phyloP scores from a whole-genome alignment of 2,113 vertebrate genomes.

The Proterorhinus semilunaris region DNA sequence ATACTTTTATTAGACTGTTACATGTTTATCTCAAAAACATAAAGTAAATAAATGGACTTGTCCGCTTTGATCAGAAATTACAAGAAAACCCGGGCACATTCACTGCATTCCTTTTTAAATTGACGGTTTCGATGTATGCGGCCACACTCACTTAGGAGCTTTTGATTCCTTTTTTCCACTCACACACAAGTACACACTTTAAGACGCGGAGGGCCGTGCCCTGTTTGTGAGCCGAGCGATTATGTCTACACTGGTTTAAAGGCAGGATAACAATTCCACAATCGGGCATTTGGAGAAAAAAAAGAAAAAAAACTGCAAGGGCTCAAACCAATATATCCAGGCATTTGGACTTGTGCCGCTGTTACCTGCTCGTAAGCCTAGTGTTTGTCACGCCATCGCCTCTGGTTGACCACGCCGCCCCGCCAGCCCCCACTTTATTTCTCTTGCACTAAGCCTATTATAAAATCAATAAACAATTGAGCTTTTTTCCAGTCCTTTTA shows the following conservation, averaged over 20 bases:
- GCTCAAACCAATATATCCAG: slow-evolving; percentile 64
- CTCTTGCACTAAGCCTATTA: slow-evolving; percentile 82
- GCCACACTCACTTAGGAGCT: slow-evolving; percentile 17
- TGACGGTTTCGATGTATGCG: slow-evolving; percentile 31
- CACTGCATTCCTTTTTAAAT: slow-evolving; percentile 8
- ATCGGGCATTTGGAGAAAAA: slow-evolving; percentile 32
- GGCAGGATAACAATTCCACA: slow-evolving; percentile 59
- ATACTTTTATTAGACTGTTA: background rate
- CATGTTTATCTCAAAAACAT: background rate
- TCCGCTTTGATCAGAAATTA: background rate
- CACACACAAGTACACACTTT: slow-evolving; percentile 34
- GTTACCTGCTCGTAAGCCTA: slow-evolving; percentile 72
- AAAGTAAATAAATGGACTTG: background rate
- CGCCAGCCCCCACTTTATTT: slow-evolving; percentile 75
- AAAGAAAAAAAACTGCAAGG: slow-evolving; percentile 36
- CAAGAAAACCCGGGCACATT: slow-evolving; percentile 14
- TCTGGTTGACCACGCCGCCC: slow-evolving; percentile 66
- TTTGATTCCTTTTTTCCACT: slow-evolving; percentile 29
- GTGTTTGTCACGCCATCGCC: slow-evolving; percentile 74
- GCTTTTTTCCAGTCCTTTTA: slow-evolving; percentile 72
- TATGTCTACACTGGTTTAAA: slow-evolving; percentile 66
- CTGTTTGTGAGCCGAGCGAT: slow-evolving; percentile 63
- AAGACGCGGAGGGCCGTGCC: slow-evolving; percentile 49
- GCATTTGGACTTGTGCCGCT: slow-evolving; percentile 61
- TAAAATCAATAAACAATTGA: slow-evolving; percentile 87